Conservation (phyloP, 1,140 invertebrate species). For the Littorina saxatilis region DNA sequence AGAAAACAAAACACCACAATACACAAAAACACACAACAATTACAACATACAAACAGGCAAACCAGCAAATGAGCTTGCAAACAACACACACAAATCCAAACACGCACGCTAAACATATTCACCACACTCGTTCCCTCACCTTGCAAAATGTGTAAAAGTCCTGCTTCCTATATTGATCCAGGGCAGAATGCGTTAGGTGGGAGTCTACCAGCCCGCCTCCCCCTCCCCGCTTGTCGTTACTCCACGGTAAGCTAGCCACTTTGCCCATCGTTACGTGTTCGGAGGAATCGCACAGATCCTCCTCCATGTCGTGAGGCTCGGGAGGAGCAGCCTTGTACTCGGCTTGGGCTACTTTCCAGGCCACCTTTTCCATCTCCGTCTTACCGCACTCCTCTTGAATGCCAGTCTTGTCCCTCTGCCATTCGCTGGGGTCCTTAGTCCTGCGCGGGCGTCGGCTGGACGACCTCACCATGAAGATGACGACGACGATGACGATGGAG, state of each 20-base stretch:
- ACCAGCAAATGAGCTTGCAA: no score
- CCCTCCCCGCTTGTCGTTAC: conserved; percentile 17
- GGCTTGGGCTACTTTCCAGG: conserved; percentile 42
- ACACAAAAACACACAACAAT: no score
- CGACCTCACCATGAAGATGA: conserved; percentile 61
- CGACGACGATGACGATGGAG: conserved; percentile 57
- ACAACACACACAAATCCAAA: background rate
- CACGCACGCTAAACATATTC: background rate
- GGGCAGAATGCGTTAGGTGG: background rate
- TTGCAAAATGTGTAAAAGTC: conserved; percentile 56
- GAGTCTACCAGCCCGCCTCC: background rate
- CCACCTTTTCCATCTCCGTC: conserved; percentile 38
- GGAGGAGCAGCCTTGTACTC: conserved; percentile 12
- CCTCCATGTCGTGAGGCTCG: conserved; percentile 22
- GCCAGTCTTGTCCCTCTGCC: conserved; percentile 49
- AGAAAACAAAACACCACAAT: no score
- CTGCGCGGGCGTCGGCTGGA: conserved; percentile 26
- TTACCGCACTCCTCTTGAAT: conserved; percentile 51
- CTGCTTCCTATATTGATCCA: conserved; percentile 51
- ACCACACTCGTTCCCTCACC: conserved; percentile 33
- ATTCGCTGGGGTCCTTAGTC: conserved; percentile 37
- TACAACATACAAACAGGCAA: no score
- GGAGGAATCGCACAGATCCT: conserved; percentile 10
- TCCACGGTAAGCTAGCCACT: conserved; percentile 30
- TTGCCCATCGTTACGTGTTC: conserved; percentile 35